A percentile compares a stretch with the other conserved stretches of the same genome.
These are phyloP conservation scores for Drosophila bunnanda DNA, from an alignment of 2,888 invertebrate genomes.

Conservation along the genomic window DNA sequence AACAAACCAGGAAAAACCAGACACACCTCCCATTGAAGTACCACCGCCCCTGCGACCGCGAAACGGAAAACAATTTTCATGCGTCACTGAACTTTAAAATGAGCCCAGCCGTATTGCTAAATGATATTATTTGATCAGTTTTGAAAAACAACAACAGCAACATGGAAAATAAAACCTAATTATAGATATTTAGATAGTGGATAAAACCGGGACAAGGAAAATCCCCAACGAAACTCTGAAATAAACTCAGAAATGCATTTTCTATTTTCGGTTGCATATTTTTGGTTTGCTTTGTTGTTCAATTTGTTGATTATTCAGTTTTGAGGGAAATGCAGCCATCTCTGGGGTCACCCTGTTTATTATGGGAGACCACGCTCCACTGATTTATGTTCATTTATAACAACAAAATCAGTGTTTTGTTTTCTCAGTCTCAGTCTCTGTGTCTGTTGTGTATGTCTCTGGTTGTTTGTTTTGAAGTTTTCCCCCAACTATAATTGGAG, in stretches of 20 bases:
- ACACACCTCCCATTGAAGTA: constrained; percentile 32
- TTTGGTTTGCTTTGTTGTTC: constrained; percentile 45
- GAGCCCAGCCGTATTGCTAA: constrained; percentile 59
- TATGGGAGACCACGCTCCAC: constrained; percentile 72
- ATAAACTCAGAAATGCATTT: constrained; percentile 63
- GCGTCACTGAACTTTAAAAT: constrained; percentile 68
- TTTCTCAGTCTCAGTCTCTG: constrained; percentile 29
- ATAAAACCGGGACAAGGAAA: background rate
- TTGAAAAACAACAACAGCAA: constrained; percentile 28
- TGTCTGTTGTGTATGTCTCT: too few relatives aligned
- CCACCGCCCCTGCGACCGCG: background rate
- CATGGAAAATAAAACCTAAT: constrained; percentile 46
- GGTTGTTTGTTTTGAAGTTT: constrained; percentile 47
- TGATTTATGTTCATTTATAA: constrained; percentile 79
- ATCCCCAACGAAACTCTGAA: constrained; percentile 25
- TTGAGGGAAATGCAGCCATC: constrained; percentile 30
- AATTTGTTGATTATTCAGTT: constrained; percentile 40
- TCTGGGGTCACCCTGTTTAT: constrained; percentile 66
- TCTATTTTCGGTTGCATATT: constrained; percentile 62
- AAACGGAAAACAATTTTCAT: constrained; percentile 63
- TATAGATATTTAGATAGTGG: constrained; percentile 19
- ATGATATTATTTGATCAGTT: constrained; percentile 64
- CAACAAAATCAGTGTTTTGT: constrained; percentile 62
- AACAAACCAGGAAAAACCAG: constrained; percentile 30
- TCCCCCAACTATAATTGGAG: constrained; percentile 21